Evolutionary conservation across 1,140 invertebrate genomes (phyloP), one percentile per base, ranked within the genome.

Genomic region (Colletes gigas): DNA sequence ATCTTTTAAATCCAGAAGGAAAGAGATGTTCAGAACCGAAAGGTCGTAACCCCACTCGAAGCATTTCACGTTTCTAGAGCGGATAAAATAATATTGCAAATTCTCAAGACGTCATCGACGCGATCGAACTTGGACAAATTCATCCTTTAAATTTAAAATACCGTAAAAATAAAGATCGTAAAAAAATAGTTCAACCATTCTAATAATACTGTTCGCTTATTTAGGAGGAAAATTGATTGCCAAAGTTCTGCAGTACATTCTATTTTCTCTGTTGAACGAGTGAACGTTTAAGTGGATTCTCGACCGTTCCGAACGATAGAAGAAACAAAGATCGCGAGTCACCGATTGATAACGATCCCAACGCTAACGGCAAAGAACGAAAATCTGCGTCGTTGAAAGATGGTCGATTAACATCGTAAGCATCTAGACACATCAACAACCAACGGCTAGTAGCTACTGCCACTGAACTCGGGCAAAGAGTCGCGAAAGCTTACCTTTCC

Each of bases 401-500:
- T 62, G 60, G 41, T 62, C 65, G 57, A 79, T 52, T 59, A 88
- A 89, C 85, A 88, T 86, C 83, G 50, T 86, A 91, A 91, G 90
- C 90, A 91, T 77, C 90, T 91, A 91, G 86, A 71, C 90, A 91
- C 90, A 91, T 85, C 85, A 85, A 91, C 90, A 91, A 83, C 86
- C 88, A 91, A 91, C 85, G 89, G 82, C 90, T 90, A 90, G 84
- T 78, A 81, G 74, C 83, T 84, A 87, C 82, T 72, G 69, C 60
- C 74, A 66, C 59, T 69, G 77, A 65, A 71, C 65, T 67, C 44
- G 72, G 47, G 41, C 15, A 44, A 39, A 66, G 44, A 72, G 6
- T 52, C 41, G 30, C 10, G 50, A 81, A 63, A 83, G 57, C 83
- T 92, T 89, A 94, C 93, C 93, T 94, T 94, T 82, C 93, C 91